A percentile compares a stretch with the other conserved stretches of the same genome.
phyloP scores from a whole-genome alignment of 2,888 invertebrate species.

The Rotaria socialis region DNA sequence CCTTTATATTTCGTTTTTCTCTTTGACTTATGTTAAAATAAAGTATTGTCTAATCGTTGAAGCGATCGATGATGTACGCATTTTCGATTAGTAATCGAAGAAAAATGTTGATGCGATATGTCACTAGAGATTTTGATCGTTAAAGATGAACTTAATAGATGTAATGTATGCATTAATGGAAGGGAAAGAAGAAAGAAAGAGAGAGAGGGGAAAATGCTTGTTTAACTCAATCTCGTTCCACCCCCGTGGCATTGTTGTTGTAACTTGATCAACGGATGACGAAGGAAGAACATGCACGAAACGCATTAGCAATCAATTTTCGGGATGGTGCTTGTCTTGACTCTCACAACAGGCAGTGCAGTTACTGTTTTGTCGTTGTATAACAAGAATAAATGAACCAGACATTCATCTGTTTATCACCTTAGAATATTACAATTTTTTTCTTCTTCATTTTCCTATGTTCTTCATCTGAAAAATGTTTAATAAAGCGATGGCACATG shows the following conservation, averaged over 20 bases:
- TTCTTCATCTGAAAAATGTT: not conserved
- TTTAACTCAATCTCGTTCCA: conserved; percentile 7
- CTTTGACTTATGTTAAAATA: conserved; percentile 14
- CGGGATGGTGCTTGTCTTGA: not conserved
- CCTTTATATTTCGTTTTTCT: not conserved
- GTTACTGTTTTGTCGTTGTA: not conserved
- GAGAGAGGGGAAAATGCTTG: not conserved
- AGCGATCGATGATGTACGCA: not conserved
- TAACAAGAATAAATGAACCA: not conserved
- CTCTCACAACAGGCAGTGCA: not conserved
- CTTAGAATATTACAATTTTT: not conserved
- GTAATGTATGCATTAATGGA: conserved; percentile 1
- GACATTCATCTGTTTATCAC: not conserved
- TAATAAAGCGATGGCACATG: conserved; percentile 5
- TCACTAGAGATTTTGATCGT: not conserved
- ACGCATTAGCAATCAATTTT: conserved; percentile 35
- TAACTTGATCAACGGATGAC: conserved; percentile 19
- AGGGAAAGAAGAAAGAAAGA: not conserved
- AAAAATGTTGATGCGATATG: not conserved
- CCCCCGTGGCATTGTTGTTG: conserved; percentile 23
- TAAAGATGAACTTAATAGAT: conserved; percentile 13
- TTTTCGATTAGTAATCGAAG: not conserved
- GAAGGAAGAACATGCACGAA: conserved; percentile 30
- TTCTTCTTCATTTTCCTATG: not conserved
- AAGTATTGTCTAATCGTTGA: not conserved